Percentiles rank a stretch among this genome's conserved stretches.
These are phyloP conservation scores for Drosophila equinoxialis DNA, from an alignment of 1,140 invertebrate genomes.

Conservation along the genomic window DNA sequence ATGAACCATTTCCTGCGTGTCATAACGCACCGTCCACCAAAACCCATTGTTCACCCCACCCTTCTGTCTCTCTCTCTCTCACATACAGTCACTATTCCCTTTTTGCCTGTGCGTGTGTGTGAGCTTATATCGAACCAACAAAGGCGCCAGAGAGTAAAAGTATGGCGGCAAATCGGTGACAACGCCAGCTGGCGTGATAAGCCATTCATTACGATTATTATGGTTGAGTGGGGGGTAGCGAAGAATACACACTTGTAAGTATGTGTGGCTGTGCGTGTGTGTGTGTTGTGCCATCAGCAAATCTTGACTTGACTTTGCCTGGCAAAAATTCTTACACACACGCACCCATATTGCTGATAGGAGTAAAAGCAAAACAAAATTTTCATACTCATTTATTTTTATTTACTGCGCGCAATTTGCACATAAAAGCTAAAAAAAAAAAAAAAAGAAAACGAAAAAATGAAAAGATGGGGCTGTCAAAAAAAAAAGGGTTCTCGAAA, in stretches of 20 bases:
- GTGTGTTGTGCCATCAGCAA: slow-evolving; percentile 23
- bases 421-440: slow-evolving; percentile 61
- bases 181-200: slow-evolving; percentile 81
- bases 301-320: slow-evolving; percentile 42
- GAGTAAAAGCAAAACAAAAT: slow-evolving; percentile 65
- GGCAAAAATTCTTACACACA: slow-evolving; percentile 56
- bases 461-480: slow-evolving; percentile 17
- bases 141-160: slow-evolving; percentile 53
- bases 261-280: too few species aligned
- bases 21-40: slow-evolving; percentile 10
- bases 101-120: not conserved
- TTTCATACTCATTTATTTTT: slow-evolving; percentile 82
- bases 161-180: slow-evolving; percentile 63
- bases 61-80: too few species aligned
- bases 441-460: not conserved
- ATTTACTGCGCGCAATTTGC: slow-evolving; percentile 81
- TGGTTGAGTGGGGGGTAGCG: slow-evolving; percentile 20
- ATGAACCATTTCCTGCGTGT: slow-evolving; percentile 73
- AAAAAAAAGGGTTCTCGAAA: slow-evolving; percentile 66
- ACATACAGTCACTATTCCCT: not conserved
- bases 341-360: slow-evolving; percentile 65
- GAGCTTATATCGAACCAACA: slow-evolving; percentile 70
- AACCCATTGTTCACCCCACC: not conserved
- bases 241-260: not conserved
- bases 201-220: slow-evolving; percentile 82